A percentile compares a stretch with the other conserved stretches of the same genome.
Conservation (phyloP, 2,113 vertebrate species). For the Phylloscopus trochilus region DNA sequence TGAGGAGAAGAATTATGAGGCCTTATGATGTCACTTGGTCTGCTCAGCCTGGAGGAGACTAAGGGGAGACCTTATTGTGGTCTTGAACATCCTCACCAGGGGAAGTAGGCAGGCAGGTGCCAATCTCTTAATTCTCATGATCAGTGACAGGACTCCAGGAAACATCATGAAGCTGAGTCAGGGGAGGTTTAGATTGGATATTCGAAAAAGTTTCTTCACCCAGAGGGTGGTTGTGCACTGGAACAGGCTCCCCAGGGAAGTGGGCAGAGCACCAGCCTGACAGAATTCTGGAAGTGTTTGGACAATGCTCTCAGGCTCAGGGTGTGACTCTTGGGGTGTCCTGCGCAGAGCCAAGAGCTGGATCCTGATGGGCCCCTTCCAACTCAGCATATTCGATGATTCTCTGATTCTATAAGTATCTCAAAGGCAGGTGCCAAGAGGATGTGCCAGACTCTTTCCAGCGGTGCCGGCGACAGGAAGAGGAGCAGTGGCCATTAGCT, state of each 20-base stretch:
- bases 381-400: not conserved
- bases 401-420: not conserved
- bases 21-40: not conserved
- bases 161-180: not conserved
- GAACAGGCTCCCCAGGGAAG: not conserved
- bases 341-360: not conserved
- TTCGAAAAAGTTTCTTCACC: not conserved
- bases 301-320: not conserved
- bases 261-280: not conserved
- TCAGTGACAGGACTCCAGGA: not conserved
- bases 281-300: not conserved
- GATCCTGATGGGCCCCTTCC: not conserved
- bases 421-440: not conserved
- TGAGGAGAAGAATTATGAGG: not conserved
- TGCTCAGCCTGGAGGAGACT: not conserved
- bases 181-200: not conserved
- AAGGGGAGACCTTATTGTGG: not conserved
- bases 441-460: not conserved
- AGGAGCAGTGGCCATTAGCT: not conserved
- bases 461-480: too few species aligned
- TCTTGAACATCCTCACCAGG: fast-evolving
- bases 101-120: too few species aligned
- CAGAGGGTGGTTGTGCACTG: not conserved
- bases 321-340: not conserved
- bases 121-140: not conserved